phyloP scores from a whole-genome alignment of 2,888 invertebrate species.

The Cenopis cana region DNA sequence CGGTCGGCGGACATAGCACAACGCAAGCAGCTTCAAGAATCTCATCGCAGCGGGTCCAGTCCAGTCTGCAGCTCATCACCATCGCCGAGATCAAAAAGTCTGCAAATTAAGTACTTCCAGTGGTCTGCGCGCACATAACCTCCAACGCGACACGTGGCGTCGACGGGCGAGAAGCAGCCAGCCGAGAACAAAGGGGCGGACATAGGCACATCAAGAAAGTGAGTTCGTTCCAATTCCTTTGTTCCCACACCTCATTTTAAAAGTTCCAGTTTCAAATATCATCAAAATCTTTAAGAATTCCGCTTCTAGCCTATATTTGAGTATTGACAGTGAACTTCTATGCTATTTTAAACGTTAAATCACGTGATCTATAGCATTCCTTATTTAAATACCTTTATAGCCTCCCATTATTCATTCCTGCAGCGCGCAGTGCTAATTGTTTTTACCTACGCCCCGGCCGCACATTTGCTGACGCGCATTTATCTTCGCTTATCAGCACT shows the following conservation, averaged over 20 bases:
- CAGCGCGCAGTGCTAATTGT: not conserved
- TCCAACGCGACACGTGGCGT: not conserved
- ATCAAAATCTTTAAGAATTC: not conserved
- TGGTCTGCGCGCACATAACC: too few relatives aligned
- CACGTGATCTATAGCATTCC: not conserved
- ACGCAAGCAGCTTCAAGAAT: not conserved
- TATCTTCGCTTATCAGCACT: not conserved
- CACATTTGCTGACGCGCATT: slow-evolving; percentile 5
- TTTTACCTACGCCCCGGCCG: not conserved
- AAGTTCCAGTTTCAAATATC: not conserved
- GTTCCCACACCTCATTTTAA: too few relatives aligned
- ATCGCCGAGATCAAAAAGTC: too few relatives aligned
- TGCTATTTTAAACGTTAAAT: not conserved
- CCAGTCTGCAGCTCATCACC: too few relatives aligned
- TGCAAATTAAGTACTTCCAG: too few relatives aligned
- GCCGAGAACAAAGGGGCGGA: not conserved
- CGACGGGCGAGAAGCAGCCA: not conserved
- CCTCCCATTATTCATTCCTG: not conserved
- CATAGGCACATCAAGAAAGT: not conserved
- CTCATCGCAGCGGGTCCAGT: too few relatives aligned
- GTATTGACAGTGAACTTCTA: not conserved
- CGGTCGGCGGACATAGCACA: not conserved
- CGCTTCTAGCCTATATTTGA: slow-evolving; percentile 10
- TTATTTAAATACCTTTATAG: not conserved
- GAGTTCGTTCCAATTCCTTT: slow-evolving; percentile 1